Percentiles rank a stretch among this genome's conserved stretches.
Evolutionary conservation across 2,888 invertebrate genomes (phyloP).

Genomic region (Artemia sinica): DNA sequence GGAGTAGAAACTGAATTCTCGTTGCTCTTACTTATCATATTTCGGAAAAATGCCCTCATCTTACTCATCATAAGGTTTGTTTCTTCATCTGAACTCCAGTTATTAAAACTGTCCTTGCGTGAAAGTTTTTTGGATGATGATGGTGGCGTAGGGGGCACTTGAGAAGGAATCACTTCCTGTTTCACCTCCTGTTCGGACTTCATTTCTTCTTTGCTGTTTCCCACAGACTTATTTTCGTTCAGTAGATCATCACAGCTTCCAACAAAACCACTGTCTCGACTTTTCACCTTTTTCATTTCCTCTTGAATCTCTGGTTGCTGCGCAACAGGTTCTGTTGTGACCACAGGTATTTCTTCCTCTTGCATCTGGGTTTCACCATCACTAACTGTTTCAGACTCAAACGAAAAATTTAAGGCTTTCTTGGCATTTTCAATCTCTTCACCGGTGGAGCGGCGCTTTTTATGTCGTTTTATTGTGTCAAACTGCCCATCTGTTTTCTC

Average conservation of each 20-base stretch:
- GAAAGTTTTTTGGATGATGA: constrained; percentile 39
- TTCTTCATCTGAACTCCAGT: constrained; percentile 85
- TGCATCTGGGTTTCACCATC: constrained; percentile 20
- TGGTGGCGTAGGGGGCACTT: constrained; percentile 34
- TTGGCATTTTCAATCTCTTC: constrained; percentile 30
- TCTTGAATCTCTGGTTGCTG: constrained; percentile 12
- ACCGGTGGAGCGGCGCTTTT: constrained; percentile 38
- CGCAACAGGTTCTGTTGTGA: not conserved
- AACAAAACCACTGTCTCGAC: constrained; percentile 70
- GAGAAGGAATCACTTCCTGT: constrained; percentile 23
- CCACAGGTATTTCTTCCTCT: constrained; percentile 20
- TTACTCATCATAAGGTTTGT: constrained; percentile 88
- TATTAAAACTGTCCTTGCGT: constrained; percentile 75
- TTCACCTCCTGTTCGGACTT: constrained; percentile 24
- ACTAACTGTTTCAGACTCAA: constrained; percentile 17
- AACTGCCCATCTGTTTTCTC: constrained; percentile 48
- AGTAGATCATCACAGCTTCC: constrained; percentile 71
- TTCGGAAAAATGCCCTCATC: constrained; percentile 80
- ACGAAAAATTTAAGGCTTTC: constrained; percentile 32
- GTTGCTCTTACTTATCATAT: constrained; percentile 50
- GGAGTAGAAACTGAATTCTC: constrained; percentile 16
- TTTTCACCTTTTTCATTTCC: constrained; percentile 51
- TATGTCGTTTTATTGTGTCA: constrained; percentile 66
- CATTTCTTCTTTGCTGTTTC: not conserved
- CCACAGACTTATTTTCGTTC: constrained; percentile 27